Evolutionary conservation across 1,140 invertebrate genomes (phyloP).

Genomic region (Lutraria rhynchaena): DNA sequence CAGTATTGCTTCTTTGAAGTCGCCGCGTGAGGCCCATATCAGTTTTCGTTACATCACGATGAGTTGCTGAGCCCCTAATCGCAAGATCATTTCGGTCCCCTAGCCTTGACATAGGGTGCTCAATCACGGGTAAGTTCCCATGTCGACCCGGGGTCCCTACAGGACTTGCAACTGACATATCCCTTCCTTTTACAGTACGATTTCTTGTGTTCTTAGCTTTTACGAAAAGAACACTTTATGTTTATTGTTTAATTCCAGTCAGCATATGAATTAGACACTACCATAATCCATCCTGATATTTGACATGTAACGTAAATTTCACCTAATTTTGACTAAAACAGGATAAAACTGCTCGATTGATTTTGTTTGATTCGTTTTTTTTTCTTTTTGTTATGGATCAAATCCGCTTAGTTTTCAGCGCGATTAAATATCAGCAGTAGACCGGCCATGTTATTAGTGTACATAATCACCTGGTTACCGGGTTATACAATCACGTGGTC

Average conservation of each 20-base stretch:
- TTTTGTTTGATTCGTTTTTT: conserved; percentile 3
- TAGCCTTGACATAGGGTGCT: conserved; percentile 55
- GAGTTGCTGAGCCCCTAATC: conserved; percentile 43
- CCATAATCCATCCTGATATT: neutral
- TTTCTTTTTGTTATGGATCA: neutral
- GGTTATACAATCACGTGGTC: conserved; percentile 21
- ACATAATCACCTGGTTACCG: conserved; percentile 46
- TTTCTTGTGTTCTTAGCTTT: conserved; percentile 19
- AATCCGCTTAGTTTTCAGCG: conserved; percentile 14
- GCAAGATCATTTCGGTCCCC: conserved; percentile 49
- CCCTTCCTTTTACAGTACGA: neutral
- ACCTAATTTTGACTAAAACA: neutral
- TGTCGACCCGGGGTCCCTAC: conserved; percentile 36
- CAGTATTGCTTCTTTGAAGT: conserved; percentile 24
- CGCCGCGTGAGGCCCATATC: neutral
- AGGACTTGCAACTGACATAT: conserved; percentile 22
- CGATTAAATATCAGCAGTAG: neutral
- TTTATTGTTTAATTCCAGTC: neutral
- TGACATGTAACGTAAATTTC: neutral
- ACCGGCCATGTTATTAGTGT: conserved; percentile 32
- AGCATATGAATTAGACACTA: neutral
- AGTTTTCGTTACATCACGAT: neutral
- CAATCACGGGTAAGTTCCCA: conserved; percentile 53
- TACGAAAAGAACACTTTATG: neutral
- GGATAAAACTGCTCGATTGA: neutral